Conservation (phyloP, 1,140 invertebrate species). For the Drosophila guanche region DNA sequence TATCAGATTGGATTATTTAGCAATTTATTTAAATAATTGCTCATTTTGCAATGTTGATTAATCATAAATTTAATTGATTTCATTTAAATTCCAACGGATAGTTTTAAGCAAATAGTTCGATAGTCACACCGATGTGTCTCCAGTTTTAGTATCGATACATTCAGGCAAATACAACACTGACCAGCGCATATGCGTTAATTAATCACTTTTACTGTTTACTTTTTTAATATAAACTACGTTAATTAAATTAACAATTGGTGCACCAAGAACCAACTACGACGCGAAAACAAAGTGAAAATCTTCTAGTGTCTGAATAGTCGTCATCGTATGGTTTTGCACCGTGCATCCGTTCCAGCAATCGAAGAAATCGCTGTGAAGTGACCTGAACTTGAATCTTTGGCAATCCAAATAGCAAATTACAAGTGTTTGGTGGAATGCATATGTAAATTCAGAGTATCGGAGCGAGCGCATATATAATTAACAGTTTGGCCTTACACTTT, state of each 20-base stretch:
- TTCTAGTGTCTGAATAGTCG: too few species aligned
- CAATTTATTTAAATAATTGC: too few species aligned
- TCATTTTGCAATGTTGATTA: too few species aligned
- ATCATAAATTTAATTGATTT: too few species aligned
- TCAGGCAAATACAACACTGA: constrained; percentile 10
- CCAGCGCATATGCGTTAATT: constrained; percentile 31
- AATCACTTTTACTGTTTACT: constrained; percentile 63
- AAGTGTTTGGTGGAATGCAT: constrained; percentile 40
- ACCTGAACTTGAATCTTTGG: neutral
- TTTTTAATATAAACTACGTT: constrained; percentile 53
- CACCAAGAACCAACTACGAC: constrained; percentile 8
- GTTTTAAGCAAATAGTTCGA: too few species aligned
- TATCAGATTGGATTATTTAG: too few species aligned
- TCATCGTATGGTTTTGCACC: too few species aligned
- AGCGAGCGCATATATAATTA: constrained; percentile 35
- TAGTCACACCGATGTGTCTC: too few species aligned
- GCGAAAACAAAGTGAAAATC: constrained; percentile 2
- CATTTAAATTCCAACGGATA: too few species aligned
- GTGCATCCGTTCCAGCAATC: too few species aligned
- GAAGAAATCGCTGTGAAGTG: too few species aligned
- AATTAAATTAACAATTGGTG: constrained; percentile 47
- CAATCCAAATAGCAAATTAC: constrained; percentile 21
- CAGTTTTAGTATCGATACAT: too few species aligned
- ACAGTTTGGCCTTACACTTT: constrained; percentile 47
- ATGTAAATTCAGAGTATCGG: constrained; percentile 28